Percentiles rank a stretch among this genome's conserved stretches.
phyloP scores from a whole-genome alignment of 2,797 vertebrate genomes.

The Brachyrhaphis roseni region DNA sequence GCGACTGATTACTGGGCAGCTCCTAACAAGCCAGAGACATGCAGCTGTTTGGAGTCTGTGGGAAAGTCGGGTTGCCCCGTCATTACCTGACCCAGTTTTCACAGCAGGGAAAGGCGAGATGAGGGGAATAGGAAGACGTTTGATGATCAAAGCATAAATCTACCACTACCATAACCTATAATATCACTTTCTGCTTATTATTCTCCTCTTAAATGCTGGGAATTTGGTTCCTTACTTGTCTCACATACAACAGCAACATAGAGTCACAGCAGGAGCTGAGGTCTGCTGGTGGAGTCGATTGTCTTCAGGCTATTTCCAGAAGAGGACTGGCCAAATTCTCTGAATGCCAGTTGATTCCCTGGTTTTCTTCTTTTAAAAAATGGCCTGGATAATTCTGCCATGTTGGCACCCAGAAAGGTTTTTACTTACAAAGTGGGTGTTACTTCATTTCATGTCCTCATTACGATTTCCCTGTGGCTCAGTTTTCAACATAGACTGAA shows the following conservation, averaged over 20 bases:
- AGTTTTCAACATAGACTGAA: neutral
- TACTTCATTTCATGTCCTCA: neutral
- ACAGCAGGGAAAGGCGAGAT: slow-evolving; percentile 52
- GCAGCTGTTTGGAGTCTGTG: slow-evolving; percentile 77
- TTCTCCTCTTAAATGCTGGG: neutral
- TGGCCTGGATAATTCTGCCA: neutral
- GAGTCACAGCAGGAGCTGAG: neutral
- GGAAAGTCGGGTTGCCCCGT: slow-evolving; percentile 68
- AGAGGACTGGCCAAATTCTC: neutral
- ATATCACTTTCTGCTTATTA: neutral
- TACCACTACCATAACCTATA: slow-evolving; percentile 25
- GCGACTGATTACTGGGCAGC: slow-evolving; percentile 72
- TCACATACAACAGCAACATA: neutral
- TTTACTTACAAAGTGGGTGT: neutral
- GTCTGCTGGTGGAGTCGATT: neutral
- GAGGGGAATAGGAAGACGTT: slow-evolving; percentile 42
- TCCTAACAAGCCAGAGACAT: slow-evolving; percentile 67
- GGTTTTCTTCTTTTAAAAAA: neutral
- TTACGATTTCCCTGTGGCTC: neutral
- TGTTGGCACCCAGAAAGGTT: neutral
- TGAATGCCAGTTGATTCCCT: neutral
- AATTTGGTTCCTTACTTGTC: neutral
- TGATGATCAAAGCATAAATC: slow-evolving; percentile 36
- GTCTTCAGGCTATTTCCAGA: neutral
- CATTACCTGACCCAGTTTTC: slow-evolving; percentile 70